A percentile compares a stretch with the other conserved stretches of the same genome.
Conservation (phyloP, 1,140 invertebrate species). For the Phortica variegata region DNA sequence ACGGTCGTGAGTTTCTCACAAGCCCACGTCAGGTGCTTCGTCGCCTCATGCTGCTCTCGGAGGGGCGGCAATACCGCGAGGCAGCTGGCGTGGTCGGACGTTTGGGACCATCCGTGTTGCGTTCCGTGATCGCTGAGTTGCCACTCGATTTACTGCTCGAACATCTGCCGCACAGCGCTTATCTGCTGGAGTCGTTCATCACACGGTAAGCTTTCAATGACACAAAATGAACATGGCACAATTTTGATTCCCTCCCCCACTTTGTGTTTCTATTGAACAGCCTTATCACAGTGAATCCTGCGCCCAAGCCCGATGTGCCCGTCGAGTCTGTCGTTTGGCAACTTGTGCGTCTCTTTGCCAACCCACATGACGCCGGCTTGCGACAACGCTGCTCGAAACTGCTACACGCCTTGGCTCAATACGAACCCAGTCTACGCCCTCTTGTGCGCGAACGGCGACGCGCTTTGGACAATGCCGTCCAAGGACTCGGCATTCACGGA, state of each 20-base stretch:
- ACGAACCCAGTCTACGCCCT: slow-evolving; percentile 61
- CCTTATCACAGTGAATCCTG: slow-evolving; percentile 61
- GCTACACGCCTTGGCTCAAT: slow-evolving; percentile 60
- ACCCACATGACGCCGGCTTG: slow-evolving; percentile 64
- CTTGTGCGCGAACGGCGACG: slow-evolving; percentile 66
- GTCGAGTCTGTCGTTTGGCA: slow-evolving; percentile 78
- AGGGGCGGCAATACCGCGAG: slow-evolving; percentile 76
- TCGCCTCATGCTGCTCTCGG: slow-evolving; percentile 72
- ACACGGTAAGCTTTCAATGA: slow-evolving; percentile 62
- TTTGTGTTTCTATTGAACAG: slow-evolving; percentile 42
- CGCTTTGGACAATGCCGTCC: slow-evolving; percentile 79
- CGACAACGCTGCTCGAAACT: slow-evolving; percentile 62
- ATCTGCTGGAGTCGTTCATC: slow-evolving; percentile 82
- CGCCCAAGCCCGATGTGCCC: slow-evolving; percentile 65
- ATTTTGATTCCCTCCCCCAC: neutral
- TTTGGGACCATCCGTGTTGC: slow-evolving; percentile 72
- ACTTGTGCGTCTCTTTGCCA: slow-evolving; percentile 76
- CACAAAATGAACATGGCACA: neutral
- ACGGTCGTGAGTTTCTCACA: slow-evolving; percentile 65
- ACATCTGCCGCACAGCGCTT: slow-evolving; percentile 80
- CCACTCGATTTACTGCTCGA: slow-evolving; percentile 86
- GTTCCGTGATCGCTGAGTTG: slow-evolving; percentile 72
- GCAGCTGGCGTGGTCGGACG: slow-evolving; percentile 75
- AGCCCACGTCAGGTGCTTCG: slow-evolving; percentile 74
- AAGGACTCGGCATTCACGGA: slow-evolving; percentile 85